Base-by-base conservation (phyloP, 2,113 vertebrate genomes). In the Coreoperca whiteheadi region DNA sequence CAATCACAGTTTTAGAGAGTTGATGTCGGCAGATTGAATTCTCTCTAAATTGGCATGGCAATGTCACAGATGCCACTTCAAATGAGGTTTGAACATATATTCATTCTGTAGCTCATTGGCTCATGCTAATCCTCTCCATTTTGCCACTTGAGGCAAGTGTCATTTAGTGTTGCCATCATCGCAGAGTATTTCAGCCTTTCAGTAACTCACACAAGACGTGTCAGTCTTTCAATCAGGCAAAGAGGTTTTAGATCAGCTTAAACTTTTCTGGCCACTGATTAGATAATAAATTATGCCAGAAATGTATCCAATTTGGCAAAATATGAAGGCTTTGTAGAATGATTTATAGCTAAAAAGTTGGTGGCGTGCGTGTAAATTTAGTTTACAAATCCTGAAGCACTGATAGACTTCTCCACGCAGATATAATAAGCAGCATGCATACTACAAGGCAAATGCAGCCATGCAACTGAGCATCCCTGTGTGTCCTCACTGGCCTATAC, bases 81-180 rank as follows among this genome's bases (percentile, higher is more conserved):
- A 94, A 94, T 93, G 90, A 94, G 95, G 85, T 94, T 91, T 94
- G 91, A 92, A 92, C 90, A 92, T 91, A 90, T 91, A 93, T 91
- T 92, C 88, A 92, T 88, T 90, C 89, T 91, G 90, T 85, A 94
- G 89, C 90, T 94, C 90, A 89, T 91, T 93, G 93, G 91, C 93
- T 95, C 92, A 93, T 91, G 93, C 54, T 95, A 94, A 95, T 94
- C 90, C 87, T 86, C 85, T 83, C 89, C 92, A 94, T 94, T 95
- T 46, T 93, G 90, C 89, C 88, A 91, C 89, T 89, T 90, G 90
- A 88, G 82, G 83, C 85, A 74, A 91, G 87, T 87, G 87, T 87
- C 88, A 90, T 90, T 93, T 92, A 92, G 87, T 64, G 37, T 63
- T 53, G 77, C 91, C 90, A 85, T 90, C 88, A 73, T 87, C 75